Base-by-base conservation (phyloP, 2,113 vertebrate species). In the Malurus melanocephalus region DNA sequence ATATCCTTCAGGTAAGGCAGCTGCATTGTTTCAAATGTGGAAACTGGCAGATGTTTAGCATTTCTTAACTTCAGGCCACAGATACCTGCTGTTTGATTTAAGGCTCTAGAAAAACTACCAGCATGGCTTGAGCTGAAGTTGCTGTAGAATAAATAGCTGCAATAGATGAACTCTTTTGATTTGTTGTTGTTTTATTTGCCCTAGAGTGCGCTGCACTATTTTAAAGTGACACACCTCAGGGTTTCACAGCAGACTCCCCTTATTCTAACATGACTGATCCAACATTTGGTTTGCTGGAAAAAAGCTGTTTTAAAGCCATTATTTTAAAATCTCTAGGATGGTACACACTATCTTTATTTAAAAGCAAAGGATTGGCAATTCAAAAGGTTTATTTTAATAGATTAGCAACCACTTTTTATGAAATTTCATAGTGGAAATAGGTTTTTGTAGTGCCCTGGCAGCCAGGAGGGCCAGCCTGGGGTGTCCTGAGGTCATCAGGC, bases 1-100 rank as follows among this genome's bases (percentile, higher is more conserved):
- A 87, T 96, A 89, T 94, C n/a, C 69, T 89, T 85, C 79, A 72
- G 71, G 24, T 82, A 51, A 24, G 76, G 18, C 48, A 74, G 75
- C 75, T 68, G 75, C 48, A 83, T 57, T 92, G 51, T 92, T 95
- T 96, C 90, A 95, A 89, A 61, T 85, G 30, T 88, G 68, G 73
- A 95, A 95, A 49, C 48, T 89, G 86, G 83, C 91, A 91, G 88
- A 90, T 92, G 78, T 92, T 95, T 94, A 88, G 53, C 90, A 95
- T 95, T 95, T 95, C 84, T 96, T 95, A 87, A 91, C 92, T 95
- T 67, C 72, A 95, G 92, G 93, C 72, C 55, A 43, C 57, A 66
- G 85, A 59, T 86, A 80, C 96, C 94, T 94, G 89, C 91, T 95
- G 96, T 87, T 97, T 96, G 95, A 97, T 96, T 95, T 96, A 97